Conservation (phyloP, 35 echinoderm and acorn worm genomes). For the Chiridota heheva region DNA sequence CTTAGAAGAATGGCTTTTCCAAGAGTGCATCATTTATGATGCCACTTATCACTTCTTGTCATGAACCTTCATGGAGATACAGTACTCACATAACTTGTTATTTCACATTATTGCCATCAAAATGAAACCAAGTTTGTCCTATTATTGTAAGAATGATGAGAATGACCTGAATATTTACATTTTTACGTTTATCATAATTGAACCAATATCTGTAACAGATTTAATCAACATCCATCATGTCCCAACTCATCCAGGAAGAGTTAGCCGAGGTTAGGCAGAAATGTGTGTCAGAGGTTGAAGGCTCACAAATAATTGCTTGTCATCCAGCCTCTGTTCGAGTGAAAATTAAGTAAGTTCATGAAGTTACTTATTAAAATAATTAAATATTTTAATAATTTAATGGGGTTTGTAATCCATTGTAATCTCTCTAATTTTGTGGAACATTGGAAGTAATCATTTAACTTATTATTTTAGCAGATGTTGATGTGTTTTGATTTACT, state of each 20-base stretch:
- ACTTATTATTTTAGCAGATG: not conserved
- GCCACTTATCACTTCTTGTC: too few relatives aligned
- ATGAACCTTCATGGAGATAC: too few relatives aligned
- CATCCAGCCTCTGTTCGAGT: slow-evolving; percentile 79
- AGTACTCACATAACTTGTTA: too few relatives aligned
- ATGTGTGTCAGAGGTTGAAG: slow-evolving; percentile 61
- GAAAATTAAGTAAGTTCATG: slow-evolving; percentile 66
- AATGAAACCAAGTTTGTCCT: too few relatives aligned
- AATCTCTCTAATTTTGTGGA: not conserved
- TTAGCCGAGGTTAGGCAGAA: slow-evolving; percentile 71
- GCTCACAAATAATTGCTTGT: slow-evolving; percentile 81
- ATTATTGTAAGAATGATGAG: too few relatives aligned
- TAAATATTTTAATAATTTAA: not conserved
- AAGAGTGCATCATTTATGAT: too few relatives aligned
- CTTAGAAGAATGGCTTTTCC: too few relatives aligned
- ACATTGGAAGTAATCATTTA: not conserved
- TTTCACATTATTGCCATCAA: too few relatives aligned
- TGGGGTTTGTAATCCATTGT: not conserved
- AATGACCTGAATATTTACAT: slow-evolving; percentile 7
- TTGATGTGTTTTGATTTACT: not conserved
- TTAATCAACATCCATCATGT: slow-evolving; percentile 10
- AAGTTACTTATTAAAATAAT: not conserved
- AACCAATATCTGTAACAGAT: not conserved
- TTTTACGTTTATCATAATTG: not conserved
- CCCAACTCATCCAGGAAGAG: slow-evolving; percentile 69